Evolutionary conservation across 2,888 invertebrate species (phyloP).

Genomic region (Apotomis capreana): DNA sequence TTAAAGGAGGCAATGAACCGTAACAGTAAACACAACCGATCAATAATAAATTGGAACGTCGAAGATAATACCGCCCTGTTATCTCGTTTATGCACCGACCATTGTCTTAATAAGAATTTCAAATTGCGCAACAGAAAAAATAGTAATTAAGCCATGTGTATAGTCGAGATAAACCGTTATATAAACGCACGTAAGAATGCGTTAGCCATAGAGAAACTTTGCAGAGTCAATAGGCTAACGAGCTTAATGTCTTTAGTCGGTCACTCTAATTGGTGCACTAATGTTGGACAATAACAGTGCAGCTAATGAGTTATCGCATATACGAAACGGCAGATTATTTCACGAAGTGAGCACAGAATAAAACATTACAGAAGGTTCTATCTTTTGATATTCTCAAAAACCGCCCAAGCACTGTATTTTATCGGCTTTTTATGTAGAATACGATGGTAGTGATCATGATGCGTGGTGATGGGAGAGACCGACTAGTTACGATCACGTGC

Average conservation of each 20-base stretch:
- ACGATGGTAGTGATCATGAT: too few species aligned
- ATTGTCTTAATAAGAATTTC: conserved; percentile 40
- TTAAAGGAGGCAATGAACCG: conserved; percentile 37
- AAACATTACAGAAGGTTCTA: too few species aligned
- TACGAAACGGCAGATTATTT: conserved; percentile 39
- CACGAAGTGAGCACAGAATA: neutral
- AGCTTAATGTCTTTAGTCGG: conserved; percentile 25
- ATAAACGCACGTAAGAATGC: conserved; percentile 1
- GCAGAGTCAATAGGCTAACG: conserved; percentile 32
- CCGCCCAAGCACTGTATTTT: too few species aligned
- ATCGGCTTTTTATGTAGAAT: too few species aligned
- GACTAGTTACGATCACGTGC: too few species aligned
- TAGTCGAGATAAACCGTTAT: conserved; percentile 35
- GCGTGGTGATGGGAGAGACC: too few species aligned
- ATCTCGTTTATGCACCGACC: conserved; percentile 41
- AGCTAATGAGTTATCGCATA: conserved; percentile 41
- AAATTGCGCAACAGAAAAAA: conserved; percentile 40
- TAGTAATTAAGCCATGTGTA: conserved; percentile 42
- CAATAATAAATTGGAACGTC: conserved; percentile 42
- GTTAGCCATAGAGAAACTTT: conserved; percentile 22
- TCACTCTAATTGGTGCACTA: conserved; percentile 34
- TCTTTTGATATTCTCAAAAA: too few species aligned
- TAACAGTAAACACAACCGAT: conserved; percentile 43
- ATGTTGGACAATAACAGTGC: conserved; percentile 34
- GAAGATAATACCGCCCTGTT: conserved; percentile 42